phyloP scores from a whole-genome alignment of 2,113 vertebrate genomes.

The Brachyhypopomus occidentalis region DNA sequence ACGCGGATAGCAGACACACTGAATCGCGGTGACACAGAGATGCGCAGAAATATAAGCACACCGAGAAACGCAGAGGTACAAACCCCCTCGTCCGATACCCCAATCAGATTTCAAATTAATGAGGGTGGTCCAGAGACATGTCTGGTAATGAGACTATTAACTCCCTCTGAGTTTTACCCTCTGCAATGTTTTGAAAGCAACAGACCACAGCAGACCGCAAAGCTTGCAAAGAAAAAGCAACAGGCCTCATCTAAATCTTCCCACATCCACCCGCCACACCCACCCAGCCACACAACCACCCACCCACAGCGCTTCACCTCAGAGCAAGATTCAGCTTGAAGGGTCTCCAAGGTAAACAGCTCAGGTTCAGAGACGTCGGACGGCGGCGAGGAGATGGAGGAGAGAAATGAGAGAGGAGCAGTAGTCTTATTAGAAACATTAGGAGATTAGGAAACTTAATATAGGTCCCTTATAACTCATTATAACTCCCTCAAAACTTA shows the following conservation, averaged over 20 bases:
- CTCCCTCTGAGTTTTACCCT: conserved; percentile 56
- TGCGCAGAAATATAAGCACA: background rate
- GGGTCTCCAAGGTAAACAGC: conserved; percentile 61
- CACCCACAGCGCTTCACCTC: conserved; percentile 12
- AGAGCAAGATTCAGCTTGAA: conserved; percentile 15
- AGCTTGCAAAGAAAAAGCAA: conserved; percentile 11
- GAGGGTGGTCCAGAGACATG: conserved; percentile 54
- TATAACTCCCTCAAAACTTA: no score
- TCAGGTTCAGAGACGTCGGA: conserved; percentile 57
- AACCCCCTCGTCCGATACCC: conserved; percentile 33
- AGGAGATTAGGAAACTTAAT: no score
- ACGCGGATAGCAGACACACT: background rate
- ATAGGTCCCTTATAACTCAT: no score
- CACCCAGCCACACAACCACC: background rate
- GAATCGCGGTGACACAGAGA: conserved; percentile 2
- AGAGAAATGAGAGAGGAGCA: conserved; percentile 26
- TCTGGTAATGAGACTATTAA: conserved; percentile 61
- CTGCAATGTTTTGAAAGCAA: conserved; percentile 48
- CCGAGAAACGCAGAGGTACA: background rate
- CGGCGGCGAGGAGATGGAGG: conserved; percentile 41
- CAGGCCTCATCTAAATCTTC: background rate
- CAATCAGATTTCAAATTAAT: conserved; percentile 58
- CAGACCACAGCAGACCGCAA: conserved; percentile 12
- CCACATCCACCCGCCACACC: no score
- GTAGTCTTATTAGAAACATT: no score